Percentiles rank a stretch among this genome's conserved stretches.
Evolutionary conservation across 2,888 invertebrate genomes (phyloP).

Genomic region (Thecophora atra): DNA sequence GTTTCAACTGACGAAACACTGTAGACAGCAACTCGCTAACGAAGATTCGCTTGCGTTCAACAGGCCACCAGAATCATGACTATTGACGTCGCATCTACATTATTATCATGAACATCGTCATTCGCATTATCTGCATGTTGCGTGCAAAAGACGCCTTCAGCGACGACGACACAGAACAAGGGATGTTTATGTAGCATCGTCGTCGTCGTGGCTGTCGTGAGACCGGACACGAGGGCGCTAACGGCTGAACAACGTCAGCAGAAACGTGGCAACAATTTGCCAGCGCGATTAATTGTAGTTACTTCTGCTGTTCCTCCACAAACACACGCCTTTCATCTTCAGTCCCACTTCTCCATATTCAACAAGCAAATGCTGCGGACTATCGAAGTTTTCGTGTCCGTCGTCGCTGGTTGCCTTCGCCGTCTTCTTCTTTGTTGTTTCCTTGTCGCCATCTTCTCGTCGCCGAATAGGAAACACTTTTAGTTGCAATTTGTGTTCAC

Average conservation of each 20-base stretch:
- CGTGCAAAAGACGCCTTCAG: neutral
- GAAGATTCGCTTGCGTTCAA: constrained; percentile 19
- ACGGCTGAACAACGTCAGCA: constrained; percentile 53
- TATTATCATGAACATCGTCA: neutral
- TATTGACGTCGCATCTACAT: neutral
- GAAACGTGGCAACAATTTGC: constrained; percentile 66
- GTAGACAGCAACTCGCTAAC: neutral
- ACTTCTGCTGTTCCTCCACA: neutral
- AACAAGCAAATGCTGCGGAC: neutral
- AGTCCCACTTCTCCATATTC: neutral
- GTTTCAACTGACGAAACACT: neutral
- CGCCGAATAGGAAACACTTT: constrained; percentile 23
- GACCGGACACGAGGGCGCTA: neutral
- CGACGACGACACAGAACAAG: neutral
- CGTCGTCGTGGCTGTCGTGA: neutral
- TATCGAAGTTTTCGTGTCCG: constrained; percentile 18
- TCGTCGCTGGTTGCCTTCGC: neutral
- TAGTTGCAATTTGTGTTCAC: constrained; percentile 40
- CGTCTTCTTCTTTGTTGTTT: no score
- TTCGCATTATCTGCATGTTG: neutral
- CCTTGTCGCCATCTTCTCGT: neutral
- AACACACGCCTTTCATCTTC: neutral
- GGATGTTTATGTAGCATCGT: neutral
- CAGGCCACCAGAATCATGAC: constrained; percentile 17
- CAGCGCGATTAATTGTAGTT: constrained; percentile 64